These are phyloP conservation scores for Toxotes chatareus DNA, from an alignment of 2,113 vertebrate species.

Conservation along the genomic window DNA sequence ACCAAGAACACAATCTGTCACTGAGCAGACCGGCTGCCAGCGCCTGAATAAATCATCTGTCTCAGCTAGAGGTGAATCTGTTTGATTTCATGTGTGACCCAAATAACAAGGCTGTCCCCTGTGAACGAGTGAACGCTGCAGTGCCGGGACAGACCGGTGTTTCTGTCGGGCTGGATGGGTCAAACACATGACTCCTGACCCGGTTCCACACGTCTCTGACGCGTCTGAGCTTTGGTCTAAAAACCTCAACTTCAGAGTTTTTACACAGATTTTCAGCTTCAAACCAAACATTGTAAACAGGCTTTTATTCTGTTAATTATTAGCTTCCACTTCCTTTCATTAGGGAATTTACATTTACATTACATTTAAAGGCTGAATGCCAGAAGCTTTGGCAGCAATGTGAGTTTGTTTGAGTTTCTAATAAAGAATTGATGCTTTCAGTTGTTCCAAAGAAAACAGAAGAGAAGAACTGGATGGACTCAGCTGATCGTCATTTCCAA, in stretches of 20 bases:
- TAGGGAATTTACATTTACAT: too few species aligned
- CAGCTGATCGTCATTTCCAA: too few species aligned
- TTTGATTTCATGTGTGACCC: conserved; percentile 79
- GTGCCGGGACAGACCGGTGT: neutral
- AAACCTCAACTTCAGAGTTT: too few species aligned
- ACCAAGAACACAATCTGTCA: conserved; percentile 75
- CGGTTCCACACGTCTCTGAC: neutral
- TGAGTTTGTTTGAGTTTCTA: too few species aligned
- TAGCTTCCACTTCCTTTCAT: too few species aligned
- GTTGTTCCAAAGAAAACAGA: too few species aligned
- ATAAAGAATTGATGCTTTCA: too few species aligned
- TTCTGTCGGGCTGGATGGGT: neutral
- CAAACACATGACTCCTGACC: neutral
- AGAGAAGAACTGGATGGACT: too few species aligned
- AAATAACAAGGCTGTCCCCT: conserved; percentile 67
- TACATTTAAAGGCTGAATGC: too few species aligned
- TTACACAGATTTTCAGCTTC: too few species aligned
- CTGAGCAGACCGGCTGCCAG: conserved; percentile 69
- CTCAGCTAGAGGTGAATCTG: conserved; percentile 78
- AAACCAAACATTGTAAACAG: neutral
- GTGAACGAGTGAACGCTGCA: conserved; percentile 18
- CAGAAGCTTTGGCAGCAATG: too few species aligned
- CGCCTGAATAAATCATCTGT: conserved; percentile 80
- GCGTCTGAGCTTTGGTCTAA: too few species aligned
- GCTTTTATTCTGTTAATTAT: neutral